Base-by-base conservation (phyloP, 2,113 vertebrate species). In the Onychostoma macrolepis region DNA sequence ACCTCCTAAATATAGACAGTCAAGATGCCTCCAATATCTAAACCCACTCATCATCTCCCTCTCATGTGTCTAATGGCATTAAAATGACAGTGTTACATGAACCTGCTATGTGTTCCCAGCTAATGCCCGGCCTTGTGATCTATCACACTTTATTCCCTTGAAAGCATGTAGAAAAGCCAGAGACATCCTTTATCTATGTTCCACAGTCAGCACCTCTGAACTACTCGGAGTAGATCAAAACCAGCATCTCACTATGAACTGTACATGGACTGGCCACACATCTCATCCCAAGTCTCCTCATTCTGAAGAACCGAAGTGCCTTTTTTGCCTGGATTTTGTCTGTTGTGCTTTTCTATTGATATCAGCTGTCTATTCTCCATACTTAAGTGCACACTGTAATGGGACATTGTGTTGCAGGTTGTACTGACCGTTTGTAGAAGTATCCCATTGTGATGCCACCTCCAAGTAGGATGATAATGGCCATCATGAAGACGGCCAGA, bases 381-480 rank as follows among this genome's bases (percentile, higher is more conserved):
- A 19, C 50, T 7, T 65, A 38, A 36, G 33, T 53, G 63, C 26
- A 17, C 38, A 48, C 10, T 21, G 41, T 71, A 72, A 12, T 28
- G 7, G 6, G 2, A 45, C 33, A 65, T 38, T 33, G 24, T n/a
- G 36, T 86, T 69, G 61, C 17, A 48, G 12, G 24, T 58, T 30
- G 78, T 69, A 91, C 94, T 96, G 77, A 98, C 98, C 97, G 97
- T 92, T 99, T 99, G 87, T 97, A 99, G 87, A 98, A 94, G 89
- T 99, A 99, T 78, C 98, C 98, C 38, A 98, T 0, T 5, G 96
- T 94, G 91, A 99, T 96, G 83, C 98, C 97, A 0, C 90, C 94
- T 85, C 98, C 98, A 0, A 98, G 96, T 15, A 94, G 28, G 9
- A 99, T 96, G 85, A 99, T 97, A 87, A 99, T 93, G 3, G 94